Base-by-base conservation (phyloP, 1,140 invertebrate genomes). In the Samia ricini region DNA sequence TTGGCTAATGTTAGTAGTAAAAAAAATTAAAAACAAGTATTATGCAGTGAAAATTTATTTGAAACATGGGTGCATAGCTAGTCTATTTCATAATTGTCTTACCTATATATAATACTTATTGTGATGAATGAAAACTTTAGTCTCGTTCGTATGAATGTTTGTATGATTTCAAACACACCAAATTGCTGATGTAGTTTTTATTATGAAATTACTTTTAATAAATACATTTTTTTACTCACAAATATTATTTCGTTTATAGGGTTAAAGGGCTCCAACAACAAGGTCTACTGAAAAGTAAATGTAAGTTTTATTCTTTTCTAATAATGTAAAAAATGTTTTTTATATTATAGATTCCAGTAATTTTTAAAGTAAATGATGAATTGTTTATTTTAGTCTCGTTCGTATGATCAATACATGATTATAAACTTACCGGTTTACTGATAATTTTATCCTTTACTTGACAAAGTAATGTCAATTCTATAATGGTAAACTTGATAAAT, bases 371-470 rank as follows among this genome's bases (percentile, higher is more conserved):
- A n/a, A 48, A 72, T 79, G 76, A 77, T 81, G 76, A 81, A 66
- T 71, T 33, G 20, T 36, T 63, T 62, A 65, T 59, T 64, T 70
- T 75, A 76, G 81, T 81, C 81, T 83, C 81, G 79, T 81, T 80
- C 79, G 81, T 79, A 82, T 83, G 79, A 68, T 24, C 22, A 78
- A 71, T 36, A 21, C 49, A 18, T 59, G 61, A 81, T 83, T 81
- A 66, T 24, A 78, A 69, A 65, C 23, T 69, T 75, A 82, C 79
- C 79, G 64, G 36, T 62, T 61, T 48, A 54, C 57, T 59, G 57
- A 59, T 18, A 10, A 57, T 36, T 18, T 42, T 4, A 4, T 42
- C 15, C 33, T 42, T 42, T 42, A 42, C 4, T 42, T 15, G n/a
- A 4, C 33, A 1, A 42, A 42, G 12, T 10, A 15, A 42, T 1